These are phyloP conservation scores for Nesogale talazaci DNA, from an alignment of 2,113 vertebrate genomes.

Conservation along the genomic window DNA sequence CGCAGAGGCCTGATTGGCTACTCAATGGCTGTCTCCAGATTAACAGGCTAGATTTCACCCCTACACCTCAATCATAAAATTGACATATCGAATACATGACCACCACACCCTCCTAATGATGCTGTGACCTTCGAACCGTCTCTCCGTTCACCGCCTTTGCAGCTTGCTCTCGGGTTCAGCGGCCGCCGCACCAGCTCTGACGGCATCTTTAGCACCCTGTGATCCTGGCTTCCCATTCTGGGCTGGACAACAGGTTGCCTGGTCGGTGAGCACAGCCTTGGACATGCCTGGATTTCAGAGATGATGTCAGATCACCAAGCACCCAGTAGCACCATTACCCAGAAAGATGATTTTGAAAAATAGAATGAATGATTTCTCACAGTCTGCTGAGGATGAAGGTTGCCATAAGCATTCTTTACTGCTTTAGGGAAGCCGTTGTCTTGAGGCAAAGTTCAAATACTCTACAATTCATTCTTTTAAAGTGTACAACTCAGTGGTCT, in stretches of 20 bases:
- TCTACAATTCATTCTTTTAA: background rate
- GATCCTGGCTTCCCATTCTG: background rate
- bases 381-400: background rate
- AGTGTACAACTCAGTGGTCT: background rate
- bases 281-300: slow-evolving; percentile 1
- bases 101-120: slow-evolving; percentile 7
- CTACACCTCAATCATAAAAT: too few species aligned
- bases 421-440: background rate
- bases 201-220: background rate
- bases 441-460: background rate
- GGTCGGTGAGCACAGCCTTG: background rate
- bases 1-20: too few species aligned
- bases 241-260: background rate
- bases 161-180: background rate
- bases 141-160: background rate
- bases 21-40: too few species aligned
- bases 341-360: background rate
- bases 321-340: background rate
- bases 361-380: background rate
- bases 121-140: slow-evolving; percentile 6
- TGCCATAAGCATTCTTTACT: background rate
- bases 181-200: background rate
- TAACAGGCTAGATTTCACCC: too few species aligned
- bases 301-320: background rate
- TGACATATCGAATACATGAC: too few species aligned